These are phyloP conservation scores for Drosophila austrosaltans DNA, from an alignment of 2,888 invertebrate genomes.

Conservation along the genomic window DNA sequence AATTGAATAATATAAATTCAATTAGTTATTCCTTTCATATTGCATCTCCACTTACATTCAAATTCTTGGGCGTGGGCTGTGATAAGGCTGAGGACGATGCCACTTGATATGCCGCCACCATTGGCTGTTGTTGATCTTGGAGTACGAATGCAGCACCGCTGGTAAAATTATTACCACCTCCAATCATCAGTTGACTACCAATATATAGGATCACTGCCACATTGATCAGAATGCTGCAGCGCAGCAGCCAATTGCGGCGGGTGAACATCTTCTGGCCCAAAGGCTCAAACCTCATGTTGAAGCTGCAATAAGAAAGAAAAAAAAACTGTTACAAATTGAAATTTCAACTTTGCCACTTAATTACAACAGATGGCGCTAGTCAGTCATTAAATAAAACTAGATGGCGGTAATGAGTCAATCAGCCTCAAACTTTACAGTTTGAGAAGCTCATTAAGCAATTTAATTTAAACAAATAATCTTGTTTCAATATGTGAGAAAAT, in stretches of 20 bases:
- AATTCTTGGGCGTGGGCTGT: constrained; percentile 63
- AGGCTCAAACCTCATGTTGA: constrained; percentile 80
- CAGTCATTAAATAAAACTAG: background rate
- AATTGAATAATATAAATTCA: background rate
- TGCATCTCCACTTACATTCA: constrained; percentile 50
- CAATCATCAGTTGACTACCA: constrained; percentile 87
- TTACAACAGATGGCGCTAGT: background rate
- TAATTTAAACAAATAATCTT: background rate
- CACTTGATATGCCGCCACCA: constrained; percentile 53
- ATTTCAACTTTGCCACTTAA: background rate
- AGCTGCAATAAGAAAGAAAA: constrained; percentile 47
- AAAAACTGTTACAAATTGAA: background rate
- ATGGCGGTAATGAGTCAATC: background rate
- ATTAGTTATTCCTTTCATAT: background rate
- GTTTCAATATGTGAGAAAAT: too few relatives aligned
- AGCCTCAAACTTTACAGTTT: background rate
- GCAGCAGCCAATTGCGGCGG: constrained; percentile 89
- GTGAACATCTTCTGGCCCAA: constrained; percentile 84
- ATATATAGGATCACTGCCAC: constrained; percentile 89
- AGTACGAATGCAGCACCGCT: constrained; percentile 80
- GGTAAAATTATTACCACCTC: constrained; percentile 82
- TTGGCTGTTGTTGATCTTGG: constrained; percentile 79
- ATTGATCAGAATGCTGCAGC: constrained; percentile 90
- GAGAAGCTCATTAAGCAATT: background rate
- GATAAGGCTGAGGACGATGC: constrained; percentile 6